Base-by-base conservation (phyloP, 2,888 invertebrate genomes). In the Kryphioiulus occultus region DNA sequence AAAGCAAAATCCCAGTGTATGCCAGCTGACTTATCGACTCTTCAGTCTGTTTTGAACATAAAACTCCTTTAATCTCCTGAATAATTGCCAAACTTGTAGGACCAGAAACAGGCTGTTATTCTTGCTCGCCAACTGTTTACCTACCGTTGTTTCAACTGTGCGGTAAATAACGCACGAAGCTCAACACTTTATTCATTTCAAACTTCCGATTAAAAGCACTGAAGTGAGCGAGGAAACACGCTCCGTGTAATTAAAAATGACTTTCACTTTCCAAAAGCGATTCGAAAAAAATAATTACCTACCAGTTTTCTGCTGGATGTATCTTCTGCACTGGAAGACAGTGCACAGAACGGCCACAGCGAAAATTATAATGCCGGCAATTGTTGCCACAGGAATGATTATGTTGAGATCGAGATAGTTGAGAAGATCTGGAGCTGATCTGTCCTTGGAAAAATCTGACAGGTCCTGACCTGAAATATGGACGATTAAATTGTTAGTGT, bases 361-460 rank as follows among this genome's bases (percentile, higher is more conserved):
- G 32, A 87, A 26, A 26, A 88, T 88, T 17, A 88, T 87, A 42
- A 88, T 44, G 22, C 84, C 83, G 3, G 88, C 87, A 39, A 88
- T 88, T 30, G 87, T 85, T n/a, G 85, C 68, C 12, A 88, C 85
- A 12, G 88, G 88, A 9, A 88, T 87, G 35, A 88, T 85, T 39
- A 88, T 85, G 35, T 87, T 88, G 22, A 88, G 85, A 83, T 88
- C 88, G 3, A 88, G 42, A 59, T 86, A 88, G n/a, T 86, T 88
- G 7, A 88, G 44, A 15, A 88, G 82, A 78, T 86, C 86, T n/a
- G 86, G 85, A 32, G 87, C 88, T 22, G 88, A 87, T 86, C 44
- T 78, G 30, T 88, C 85, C 30, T 26, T 26, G 17, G 87, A 53
- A 83, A 44, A 87, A 19, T 87, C 87, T 2, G 85, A 87, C 4